Conservation (phyloP, 2,888 invertebrate genomes). For the Cantharis nigra region DNA sequence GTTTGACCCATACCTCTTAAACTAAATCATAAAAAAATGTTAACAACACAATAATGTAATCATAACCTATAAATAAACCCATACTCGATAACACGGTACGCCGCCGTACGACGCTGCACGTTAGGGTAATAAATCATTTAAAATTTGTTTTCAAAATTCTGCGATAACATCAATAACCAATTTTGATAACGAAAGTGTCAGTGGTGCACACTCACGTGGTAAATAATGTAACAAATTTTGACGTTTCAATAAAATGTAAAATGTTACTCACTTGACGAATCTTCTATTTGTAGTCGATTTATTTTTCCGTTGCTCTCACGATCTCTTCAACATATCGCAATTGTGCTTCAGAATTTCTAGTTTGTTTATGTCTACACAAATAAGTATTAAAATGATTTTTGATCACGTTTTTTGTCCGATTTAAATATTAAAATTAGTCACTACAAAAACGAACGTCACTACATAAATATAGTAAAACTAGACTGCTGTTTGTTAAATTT, state of each 20-base stretch:
- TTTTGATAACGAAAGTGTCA: neutral
- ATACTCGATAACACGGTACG: neutral
- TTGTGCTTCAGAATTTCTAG: neutral
- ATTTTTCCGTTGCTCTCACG: neutral
- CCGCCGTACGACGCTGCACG: neutral
- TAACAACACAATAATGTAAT: neutral
- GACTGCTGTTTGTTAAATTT: conserved; percentile 28
- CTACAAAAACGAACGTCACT: conserved; percentile 36
- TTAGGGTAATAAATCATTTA: neutral
- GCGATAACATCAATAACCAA: neutral
- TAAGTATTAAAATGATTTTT: conserved; percentile 18
- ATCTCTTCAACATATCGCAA: neutral
- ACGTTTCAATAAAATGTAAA: neutral
- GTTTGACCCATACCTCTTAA: conserved; percentile 87
- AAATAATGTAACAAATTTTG: neutral
- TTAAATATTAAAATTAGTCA: conserved; percentile 35
- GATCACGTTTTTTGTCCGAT: conserved; percentile 26
- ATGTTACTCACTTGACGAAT: neutral
- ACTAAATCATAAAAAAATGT: conserved; percentile 4
- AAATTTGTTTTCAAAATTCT: neutral
- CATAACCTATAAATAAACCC: neutral
- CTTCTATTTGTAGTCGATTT: neutral
- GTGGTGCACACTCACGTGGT: neutral
- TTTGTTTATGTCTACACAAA: conserved; percentile 17
- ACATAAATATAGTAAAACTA: conserved; percentile 25